These are phyloP conservation scores for Trachelus stipa DNA, from an alignment of 2,888 invertebrate species.

Conservation along the genomic window DNA sequence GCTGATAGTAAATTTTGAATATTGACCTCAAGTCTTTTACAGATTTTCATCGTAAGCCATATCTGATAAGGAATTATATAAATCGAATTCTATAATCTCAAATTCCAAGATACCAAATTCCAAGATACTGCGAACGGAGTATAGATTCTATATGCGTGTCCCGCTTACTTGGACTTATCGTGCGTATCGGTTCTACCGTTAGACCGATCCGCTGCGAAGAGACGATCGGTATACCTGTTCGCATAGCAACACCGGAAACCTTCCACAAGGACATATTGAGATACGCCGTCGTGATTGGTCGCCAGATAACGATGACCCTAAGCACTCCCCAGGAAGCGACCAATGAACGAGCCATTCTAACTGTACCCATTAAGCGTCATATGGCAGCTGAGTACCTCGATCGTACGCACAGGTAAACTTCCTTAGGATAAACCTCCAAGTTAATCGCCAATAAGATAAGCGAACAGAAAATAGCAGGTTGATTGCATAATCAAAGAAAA, in stretches of 20 bases:
- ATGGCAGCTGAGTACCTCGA: neutral
- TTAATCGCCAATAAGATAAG: neutral
- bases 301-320: slow-evolving; percentile 4
- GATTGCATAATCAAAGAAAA: neutral
- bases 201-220: slow-evolving; percentile 46
- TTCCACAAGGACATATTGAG: slow-evolving; percentile 18
- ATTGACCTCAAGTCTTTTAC: neutral
- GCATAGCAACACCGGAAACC: slow-evolving; percentile 47
- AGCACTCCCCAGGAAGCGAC: slow-evolving; percentile 3
- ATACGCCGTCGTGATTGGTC: neutral
- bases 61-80: neutral
- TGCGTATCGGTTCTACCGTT: slow-evolving; percentile 52
- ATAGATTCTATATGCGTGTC: neutral
- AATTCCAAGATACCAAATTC: neutral
- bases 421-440: neutral
- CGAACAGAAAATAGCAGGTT: neutral
- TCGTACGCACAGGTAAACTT: neutral
- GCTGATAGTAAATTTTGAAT: neutral
- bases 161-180: neutral
- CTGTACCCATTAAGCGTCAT: slow-evolving; percentile 5
- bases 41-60: neutral
- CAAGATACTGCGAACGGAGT: neutral
- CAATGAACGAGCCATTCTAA: slow-evolving; percentile 2
- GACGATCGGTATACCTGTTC: slow-evolving; percentile 14
- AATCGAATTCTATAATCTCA: neutral